Evolutionary conservation across 2,113 vertebrate genomes (phyloP).

Genomic region (Setophaga coronata): DNA sequence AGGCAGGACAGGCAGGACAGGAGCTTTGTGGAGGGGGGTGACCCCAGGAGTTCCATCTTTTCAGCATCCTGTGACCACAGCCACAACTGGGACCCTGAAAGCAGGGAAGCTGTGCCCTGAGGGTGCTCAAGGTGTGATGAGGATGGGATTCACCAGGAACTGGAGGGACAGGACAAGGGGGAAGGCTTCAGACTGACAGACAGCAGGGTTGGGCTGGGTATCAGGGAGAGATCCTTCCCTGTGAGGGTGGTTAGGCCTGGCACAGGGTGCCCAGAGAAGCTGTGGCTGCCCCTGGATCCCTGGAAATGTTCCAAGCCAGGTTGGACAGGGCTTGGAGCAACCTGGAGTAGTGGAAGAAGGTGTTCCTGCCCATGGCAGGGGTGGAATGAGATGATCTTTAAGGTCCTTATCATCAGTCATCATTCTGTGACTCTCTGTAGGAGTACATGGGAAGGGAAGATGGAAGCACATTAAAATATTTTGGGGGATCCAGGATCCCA

Average conservation of each 20-base stretch:
- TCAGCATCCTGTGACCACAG: neutral
- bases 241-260: rapidly evolving
- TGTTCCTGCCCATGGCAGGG: neutral
- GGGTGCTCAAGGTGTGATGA: neutral
- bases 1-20: neutral
- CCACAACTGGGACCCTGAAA: rapidly evolving
- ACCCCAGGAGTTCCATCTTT: neutral
- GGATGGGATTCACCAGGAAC: neutral
- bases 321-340: rapidly evolving
- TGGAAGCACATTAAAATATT: rapidly evolving
- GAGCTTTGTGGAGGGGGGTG: neutral
- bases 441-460: neutral
- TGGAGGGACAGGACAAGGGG: neutral
- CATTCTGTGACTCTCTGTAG: neutral
- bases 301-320: neutral
- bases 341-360: rapidly evolving
- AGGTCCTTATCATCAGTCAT: neutral
- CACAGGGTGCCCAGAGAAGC: neutral
- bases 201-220: too few relatives aligned
- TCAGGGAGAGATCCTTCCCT: neutral
- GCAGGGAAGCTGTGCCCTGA: rapidly evolving
- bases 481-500: neutral
- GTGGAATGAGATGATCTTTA: rapidly evolving
- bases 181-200: neutral
- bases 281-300: neutral